phyloP scores from a whole-genome alignment of 2,888 invertebrate genomes.

The Calameuta filiformis region DNA sequence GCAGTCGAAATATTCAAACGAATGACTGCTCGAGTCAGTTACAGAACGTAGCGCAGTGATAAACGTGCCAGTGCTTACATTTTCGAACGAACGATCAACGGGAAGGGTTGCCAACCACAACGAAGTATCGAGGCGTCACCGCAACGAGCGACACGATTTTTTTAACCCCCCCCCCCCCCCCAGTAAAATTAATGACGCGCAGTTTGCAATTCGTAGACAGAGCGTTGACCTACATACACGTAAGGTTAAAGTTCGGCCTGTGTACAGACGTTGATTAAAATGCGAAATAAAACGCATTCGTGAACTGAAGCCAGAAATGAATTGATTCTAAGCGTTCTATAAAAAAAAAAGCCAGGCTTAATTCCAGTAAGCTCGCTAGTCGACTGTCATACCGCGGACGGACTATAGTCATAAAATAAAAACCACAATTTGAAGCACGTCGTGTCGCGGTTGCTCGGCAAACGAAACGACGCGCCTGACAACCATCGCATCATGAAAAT shows the following conservation, averaged over 20 bases:
- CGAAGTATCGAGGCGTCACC: background rate
- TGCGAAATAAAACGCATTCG: background rate
- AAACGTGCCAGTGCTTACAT: background rate
- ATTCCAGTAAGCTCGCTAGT: background rate
- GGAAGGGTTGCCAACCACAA: background rate
- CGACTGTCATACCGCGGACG: background rate
- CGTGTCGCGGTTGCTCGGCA: background rate
- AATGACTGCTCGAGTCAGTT: background rate
- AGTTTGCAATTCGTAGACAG: background rate
- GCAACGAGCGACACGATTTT: background rate
- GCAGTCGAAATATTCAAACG: background rate
- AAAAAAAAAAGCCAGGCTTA: background rate
- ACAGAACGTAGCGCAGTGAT: background rate
- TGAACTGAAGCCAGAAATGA: background rate
- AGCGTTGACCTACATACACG: background rate
- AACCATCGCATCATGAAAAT: background rate
- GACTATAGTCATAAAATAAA: background rate
- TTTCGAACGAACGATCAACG: background rate
- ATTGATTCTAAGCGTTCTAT: background rate
- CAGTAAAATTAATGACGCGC: background rate
- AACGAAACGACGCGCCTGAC: background rate
- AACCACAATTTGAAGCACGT: background rate
- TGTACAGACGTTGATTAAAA: background rate
- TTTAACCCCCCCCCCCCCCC: background rate
- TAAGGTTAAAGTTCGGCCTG: background rate